Evolutionary conservation across 1,140 invertebrate species (phyloP).

Genomic region (Drosophila navojoa): DNA sequence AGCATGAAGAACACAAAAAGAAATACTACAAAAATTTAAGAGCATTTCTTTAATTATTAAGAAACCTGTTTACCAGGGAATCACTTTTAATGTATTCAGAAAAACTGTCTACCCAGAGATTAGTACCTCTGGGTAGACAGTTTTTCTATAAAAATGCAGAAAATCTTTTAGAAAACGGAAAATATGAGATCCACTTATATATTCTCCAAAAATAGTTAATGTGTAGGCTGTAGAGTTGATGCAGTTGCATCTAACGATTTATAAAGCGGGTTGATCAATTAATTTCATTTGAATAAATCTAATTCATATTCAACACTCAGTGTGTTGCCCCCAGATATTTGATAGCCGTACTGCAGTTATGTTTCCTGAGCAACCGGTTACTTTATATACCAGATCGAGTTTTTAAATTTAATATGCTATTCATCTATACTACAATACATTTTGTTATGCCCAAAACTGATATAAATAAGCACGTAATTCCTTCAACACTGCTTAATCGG

Average conservation of each 20-base stretch:
- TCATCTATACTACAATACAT: not conserved
- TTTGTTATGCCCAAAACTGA: not conserved
- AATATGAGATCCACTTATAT: no score
- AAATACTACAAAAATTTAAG: not conserved
- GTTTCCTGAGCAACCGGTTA: slow-evolving; percentile 20
- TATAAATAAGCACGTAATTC: slow-evolving; percentile 61
- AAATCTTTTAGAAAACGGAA: no score
- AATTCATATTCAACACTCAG: slow-evolving; percentile 12
- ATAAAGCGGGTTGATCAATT: slow-evolving; percentile 2
- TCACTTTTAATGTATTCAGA: not conserved
- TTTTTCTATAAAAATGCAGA: not conserved
- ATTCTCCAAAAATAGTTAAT: not conserved
- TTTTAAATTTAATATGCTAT: not conserved
- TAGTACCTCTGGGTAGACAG: no score
- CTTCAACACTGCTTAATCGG: slow-evolving; percentile 51
- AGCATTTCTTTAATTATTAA: not conserved
- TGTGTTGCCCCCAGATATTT: not conserved
- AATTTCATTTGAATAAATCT: not conserved
- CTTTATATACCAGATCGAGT: slow-evolving; percentile 18
- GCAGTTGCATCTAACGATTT: slow-evolving; percentile 6
- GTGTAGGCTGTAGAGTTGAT: not conserved
- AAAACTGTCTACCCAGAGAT: not conserved
- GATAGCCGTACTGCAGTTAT: not conserved
- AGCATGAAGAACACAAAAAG: no score
- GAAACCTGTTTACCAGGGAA: not conserved